Evolutionary conservation across 2,888 invertebrate genomes (phyloP).

Genomic region (Lutraria lutraria): DNA sequence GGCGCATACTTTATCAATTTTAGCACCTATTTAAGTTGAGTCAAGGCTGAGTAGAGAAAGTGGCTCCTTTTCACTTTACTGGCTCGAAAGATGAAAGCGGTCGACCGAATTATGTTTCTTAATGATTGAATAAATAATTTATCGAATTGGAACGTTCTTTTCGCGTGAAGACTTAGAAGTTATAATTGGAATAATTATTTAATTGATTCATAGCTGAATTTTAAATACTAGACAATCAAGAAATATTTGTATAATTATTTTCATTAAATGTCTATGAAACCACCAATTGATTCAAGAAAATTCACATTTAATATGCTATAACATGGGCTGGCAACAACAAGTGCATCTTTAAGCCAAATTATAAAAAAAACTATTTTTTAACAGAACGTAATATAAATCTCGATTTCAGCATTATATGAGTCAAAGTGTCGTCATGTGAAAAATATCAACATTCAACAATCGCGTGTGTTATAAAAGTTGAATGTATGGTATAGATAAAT

Average conservation of each 20-base stretch:
- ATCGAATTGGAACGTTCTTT: background rate
- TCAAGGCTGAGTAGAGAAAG: background rate
- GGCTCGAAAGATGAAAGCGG: background rate
- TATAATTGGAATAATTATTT: background rate
- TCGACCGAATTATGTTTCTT: background rate
- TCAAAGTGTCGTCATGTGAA: no score
- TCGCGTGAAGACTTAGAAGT: background rate
- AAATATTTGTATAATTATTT: background rate
- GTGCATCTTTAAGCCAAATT: no score
- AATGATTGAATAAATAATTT: background rate
- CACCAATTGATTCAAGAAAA: no score
- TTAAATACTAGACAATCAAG: background rate
- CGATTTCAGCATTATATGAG: no score
- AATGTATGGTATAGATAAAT: no score
- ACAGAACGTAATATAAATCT: no score
- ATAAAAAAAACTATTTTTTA: no score
- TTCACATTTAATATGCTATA: no score
- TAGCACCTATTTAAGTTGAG: constrained; percentile 23
- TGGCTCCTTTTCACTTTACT: background rate
- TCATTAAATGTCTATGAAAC: no score
- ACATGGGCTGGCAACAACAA: no score
- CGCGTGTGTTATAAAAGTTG: no score
- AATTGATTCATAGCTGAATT: background rate
- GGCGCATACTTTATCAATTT: background rate
- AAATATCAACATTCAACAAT: no score